These are phyloP conservation scores for Phyllotis vaccarum DNA, from an alignment of 2,797 vertebrate genomes.

Conservation along the genomic window DNA sequence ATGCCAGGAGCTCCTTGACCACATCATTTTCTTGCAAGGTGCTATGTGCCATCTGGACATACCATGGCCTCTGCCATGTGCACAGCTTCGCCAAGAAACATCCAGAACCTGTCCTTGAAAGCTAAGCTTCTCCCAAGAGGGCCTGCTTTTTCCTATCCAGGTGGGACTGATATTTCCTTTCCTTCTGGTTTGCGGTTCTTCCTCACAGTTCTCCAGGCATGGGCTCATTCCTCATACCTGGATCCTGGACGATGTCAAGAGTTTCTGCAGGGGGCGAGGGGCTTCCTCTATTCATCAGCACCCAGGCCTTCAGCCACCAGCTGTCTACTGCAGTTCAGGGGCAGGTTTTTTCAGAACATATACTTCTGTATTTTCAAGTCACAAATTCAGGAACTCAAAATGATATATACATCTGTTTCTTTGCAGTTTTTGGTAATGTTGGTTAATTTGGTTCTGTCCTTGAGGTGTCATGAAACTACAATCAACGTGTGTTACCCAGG, in stretches of 20 bases:
- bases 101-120: not conserved
- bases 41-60: not conserved
- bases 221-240: not conserved
- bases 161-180: not conserved
- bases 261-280: not conserved
- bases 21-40: not conserved
- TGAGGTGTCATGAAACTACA: not conserved
- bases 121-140: not conserved
- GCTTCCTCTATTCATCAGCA: not conserved
- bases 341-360: not conserved
- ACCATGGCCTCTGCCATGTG: not conserved
- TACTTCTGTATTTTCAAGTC: not conserved
- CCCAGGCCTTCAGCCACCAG: not conserved
- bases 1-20: accelerated
- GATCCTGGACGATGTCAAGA: not conserved
- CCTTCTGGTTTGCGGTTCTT: not conserved
- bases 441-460: not conserved
- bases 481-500: not conserved
- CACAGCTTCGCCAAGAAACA: not conserved
- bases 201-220: not conserved
- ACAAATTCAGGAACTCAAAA: not conserved
- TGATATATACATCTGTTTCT: not conserved
- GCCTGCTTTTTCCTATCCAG: not conserved
- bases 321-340: not conserved
- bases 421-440: not conserved